A percentile compares a stretch with the other conserved stretches of the same genome.
Evolutionary conservation across 2,797 vertebrate genomes (phyloP).

Genomic region (Rhinoraja longicauda): DNA sequence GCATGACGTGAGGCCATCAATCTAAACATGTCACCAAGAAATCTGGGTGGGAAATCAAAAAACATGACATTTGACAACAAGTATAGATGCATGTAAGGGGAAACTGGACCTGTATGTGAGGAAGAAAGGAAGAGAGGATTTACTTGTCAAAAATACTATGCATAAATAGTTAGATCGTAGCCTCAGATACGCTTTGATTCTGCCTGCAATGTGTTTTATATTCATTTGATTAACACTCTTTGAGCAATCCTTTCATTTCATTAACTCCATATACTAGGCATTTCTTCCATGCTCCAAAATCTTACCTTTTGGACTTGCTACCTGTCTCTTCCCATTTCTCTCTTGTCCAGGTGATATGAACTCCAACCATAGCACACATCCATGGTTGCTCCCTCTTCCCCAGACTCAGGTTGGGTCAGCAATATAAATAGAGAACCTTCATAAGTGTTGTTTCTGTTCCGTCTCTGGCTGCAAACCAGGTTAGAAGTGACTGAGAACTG

Average conservation of each 20-base stretch:
- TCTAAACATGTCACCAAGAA: too few relatives aligned
- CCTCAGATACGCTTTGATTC: neutral
- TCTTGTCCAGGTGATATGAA: neutral
- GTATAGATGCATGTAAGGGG: too few relatives aligned
- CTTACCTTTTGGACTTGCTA: neutral
- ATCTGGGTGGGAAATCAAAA: too few relatives aligned
- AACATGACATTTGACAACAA: too few relatives aligned
- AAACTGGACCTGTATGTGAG: too few relatives aligned
- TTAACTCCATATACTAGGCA: neutral
- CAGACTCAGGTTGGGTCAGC: neutral
- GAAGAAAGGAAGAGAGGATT: too few relatives aligned
- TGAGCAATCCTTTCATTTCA: neutral
- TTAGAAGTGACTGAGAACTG: constrained; percentile 23
- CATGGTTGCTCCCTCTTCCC: neutral
- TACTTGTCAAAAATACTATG: neutral
- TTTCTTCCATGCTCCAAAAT: neutral
- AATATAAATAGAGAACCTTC: neutral
- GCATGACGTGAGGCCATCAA: too few relatives aligned
- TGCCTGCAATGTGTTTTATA: neutral
- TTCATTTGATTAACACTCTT: neutral
- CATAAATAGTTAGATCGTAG: neutral
- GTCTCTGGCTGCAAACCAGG: neutral
- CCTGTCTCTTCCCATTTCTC: neutral
- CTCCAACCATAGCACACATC: neutral
- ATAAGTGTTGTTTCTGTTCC: neutral